These are phyloP conservation scores for Austrolebias charrua DNA, from an alignment of 2,797 vertebrate genomes.

Conservation along the genomic window DNA sequence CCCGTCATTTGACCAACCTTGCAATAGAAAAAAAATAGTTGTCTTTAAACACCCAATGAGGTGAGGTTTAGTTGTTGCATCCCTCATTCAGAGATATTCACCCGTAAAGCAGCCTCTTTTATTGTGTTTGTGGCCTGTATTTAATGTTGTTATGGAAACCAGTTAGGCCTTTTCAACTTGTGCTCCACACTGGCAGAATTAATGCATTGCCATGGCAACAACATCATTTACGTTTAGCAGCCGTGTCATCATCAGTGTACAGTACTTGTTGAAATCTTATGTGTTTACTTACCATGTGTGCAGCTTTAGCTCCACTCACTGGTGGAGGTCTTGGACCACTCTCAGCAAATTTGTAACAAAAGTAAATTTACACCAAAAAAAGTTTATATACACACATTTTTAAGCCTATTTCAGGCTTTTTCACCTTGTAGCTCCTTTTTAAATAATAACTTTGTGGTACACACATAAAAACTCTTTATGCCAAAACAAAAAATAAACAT, in stretches of 20 bases:
- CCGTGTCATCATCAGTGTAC: background rate
- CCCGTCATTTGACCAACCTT: background rate
- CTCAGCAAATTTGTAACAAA: background rate
- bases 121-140: background rate
- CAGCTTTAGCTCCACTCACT: constrained; percentile 11
- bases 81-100: background rate
- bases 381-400: background rate
- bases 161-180: constrained; percentile 1
- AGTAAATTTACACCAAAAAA: too few species aligned
- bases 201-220: constrained; percentile 34
- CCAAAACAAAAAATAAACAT: background rate
- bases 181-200: background rate
- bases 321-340: constrained; percentile 2
- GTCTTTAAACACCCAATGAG: too few species aligned
- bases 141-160: constrained; percentile 32
- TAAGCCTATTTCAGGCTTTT: background rate
- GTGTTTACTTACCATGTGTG: background rate
- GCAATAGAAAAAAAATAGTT: too few species aligned
- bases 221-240: background rate
- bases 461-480: background rate
- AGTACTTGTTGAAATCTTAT: background rate
- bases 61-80: background rate
- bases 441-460: background rate
- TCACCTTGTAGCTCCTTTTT: background rate
- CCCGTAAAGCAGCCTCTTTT: background rate